phyloP scores from a whole-genome alignment of 2,113 vertebrate species.

The Noctilio leporinus region DNA sequence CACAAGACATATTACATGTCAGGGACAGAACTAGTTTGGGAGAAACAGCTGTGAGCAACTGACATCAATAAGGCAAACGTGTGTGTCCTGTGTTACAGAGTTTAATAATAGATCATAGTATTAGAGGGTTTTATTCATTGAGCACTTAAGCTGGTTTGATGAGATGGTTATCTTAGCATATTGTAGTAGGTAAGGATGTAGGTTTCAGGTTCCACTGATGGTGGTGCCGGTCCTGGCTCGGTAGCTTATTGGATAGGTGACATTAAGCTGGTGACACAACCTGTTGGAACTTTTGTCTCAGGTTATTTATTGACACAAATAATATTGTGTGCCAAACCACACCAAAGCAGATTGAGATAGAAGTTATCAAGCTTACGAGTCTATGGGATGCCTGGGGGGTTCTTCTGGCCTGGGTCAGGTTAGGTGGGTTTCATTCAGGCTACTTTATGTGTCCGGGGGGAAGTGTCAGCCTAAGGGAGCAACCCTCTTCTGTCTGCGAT shows the following conservation, averaged over 20 bases:
- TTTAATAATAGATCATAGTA: not conserved
- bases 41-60: not conserved
- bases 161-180: not conserved
- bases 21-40: not conserved
- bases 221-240: not conserved
- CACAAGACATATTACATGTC: not conserved
- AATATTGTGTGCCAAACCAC: not conserved
- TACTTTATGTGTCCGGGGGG: not conserved
- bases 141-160: not conserved
- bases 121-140: not conserved
- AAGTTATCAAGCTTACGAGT: not conserved
- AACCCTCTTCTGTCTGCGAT: too few relatives aligned
- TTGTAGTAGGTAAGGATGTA: not conserved
- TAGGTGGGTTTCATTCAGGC: not conserved
- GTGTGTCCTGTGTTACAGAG: not conserved
- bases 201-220: not conserved
- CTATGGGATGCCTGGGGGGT: not conserved
- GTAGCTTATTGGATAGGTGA: not conserved
- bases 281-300: not conserved
- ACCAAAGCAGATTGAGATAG: not conserved
- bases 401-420: not conserved
- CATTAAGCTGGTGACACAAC: not conserved
- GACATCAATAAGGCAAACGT: not conserved
- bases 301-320: not conserved
- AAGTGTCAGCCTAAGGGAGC: not conserved